Evolutionary conservation across 2,113 vertebrate genomes (phyloP), one percentile per base, ranked within the genome.

Genomic region (Glaucomys volans): DNA sequence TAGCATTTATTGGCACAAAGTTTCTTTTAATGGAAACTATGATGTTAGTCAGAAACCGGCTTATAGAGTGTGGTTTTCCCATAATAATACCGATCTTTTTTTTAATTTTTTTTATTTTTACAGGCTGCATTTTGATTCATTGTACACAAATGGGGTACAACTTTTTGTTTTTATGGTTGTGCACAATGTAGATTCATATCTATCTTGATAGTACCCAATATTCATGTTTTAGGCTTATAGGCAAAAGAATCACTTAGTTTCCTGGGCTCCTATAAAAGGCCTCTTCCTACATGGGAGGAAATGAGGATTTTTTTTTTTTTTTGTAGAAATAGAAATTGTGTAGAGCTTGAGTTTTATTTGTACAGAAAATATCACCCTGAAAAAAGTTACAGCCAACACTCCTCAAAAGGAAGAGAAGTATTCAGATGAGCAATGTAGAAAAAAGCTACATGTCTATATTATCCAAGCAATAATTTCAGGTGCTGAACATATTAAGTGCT

Each of bases 371-470:
- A 54, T 59, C 35, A 64, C 5, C 5, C 75, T 74, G 32, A 91
- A 79, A 44, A 93, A 83, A 44, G 9, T 74, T 26, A 44, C 4
- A 30, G 5, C 90, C 28, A 84, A 0, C 75, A 12, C 35, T 97
- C 98, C 92, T 83, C 37, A 16, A 92, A 94, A n/a, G 82, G 79
- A 95, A 84, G 40, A 59, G 22, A 91, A 30, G 4, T 5, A 1
- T 42, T 93, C 35, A 95, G 92, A 76, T 3, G 9, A 9, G n/a
- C 50, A 66, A 72, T 17, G 5, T 3, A 57, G 28, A n/a, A 64
- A 91, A 37, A 77, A 40, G 8, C 42, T 40, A 2, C 8, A 17
- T 85, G 62, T 87, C 28, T 74, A 0, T 9, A 35, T 82, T 66
- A 40, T 22, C 42, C 0, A 10, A 90, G 74, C 69, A 71, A 14